Conservation (phyloP, 1,140 invertebrate genomes). For the Medauroidea extradentata region DNA sequence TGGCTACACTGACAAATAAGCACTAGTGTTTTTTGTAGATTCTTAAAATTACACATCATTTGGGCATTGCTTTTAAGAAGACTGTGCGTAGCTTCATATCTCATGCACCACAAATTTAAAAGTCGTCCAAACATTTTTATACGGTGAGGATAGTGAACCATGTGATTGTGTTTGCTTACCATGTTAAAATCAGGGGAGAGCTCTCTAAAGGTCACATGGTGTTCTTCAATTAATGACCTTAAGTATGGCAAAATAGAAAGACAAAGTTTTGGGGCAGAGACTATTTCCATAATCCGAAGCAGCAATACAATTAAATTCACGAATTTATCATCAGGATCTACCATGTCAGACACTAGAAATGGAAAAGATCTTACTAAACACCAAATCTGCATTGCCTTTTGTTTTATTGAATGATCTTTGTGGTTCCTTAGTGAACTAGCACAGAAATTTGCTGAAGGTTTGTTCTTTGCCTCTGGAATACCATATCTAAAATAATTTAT, state of each 20-base stretch:
- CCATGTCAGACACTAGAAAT: constrained; percentile 31
- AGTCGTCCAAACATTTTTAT: too few species aligned
- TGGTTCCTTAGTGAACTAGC: constrained; percentile 20
- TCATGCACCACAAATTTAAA: too few species aligned
- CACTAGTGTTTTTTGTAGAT: too few species aligned
- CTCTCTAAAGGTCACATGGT: too few species aligned
- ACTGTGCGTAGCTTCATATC: too few species aligned
- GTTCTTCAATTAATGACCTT: too few species aligned
- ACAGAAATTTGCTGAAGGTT: constrained; percentile 30
- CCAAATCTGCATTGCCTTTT: constrained; percentile 33
- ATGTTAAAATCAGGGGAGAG: too few species aligned
- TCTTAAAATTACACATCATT: too few species aligned
- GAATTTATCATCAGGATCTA: constrained; percentile 24
- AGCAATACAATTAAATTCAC: constrained; percentile 20
- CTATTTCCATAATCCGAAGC: constrained; percentile 30
- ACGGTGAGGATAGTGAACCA: too few species aligned
- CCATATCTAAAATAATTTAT: constrained; percentile 25
- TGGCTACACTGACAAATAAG: too few species aligned
- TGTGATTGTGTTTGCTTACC: too few species aligned
- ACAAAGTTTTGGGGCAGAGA: constrained; percentile 28
- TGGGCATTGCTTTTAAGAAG: too few species aligned
- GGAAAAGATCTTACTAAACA: constrained; percentile 28
- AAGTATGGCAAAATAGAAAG: constrained; percentile 12
- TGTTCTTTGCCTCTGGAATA: constrained; percentile 24
- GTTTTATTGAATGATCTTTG: constrained; percentile 26